These are phyloP conservation scores for Geopemphigus sp. DNA, from an alignment of 1,140 invertebrate genomes.

Conservation along the genomic window DNA sequence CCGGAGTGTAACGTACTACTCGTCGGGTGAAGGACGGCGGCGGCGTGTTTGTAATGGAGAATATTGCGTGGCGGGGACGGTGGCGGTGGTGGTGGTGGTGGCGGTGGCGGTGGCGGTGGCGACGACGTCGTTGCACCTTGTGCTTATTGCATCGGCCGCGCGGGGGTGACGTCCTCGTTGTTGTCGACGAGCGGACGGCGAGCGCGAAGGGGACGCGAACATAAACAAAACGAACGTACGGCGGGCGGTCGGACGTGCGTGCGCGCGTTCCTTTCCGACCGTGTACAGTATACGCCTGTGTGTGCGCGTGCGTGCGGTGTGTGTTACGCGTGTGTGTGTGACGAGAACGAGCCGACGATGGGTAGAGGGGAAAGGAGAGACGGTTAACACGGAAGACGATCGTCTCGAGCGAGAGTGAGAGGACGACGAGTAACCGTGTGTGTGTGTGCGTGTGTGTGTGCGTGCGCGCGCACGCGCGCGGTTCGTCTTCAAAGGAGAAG, in stretches of 20 bases:
- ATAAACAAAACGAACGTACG: slow-evolving; percentile 41
- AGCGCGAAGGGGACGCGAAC: not conserved
- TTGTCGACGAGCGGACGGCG: not conserved
- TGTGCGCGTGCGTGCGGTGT: not conserved
- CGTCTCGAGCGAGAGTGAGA: not conserved
- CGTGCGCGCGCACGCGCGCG: slow-evolving; percentile 13
- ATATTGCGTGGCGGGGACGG: too few species aligned
- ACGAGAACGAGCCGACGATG: not conserved
- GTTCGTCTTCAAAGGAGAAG: slow-evolving; percentile 14
- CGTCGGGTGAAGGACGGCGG: too few species aligned
- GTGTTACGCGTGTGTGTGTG: not conserved
- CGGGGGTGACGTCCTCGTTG: not conserved
- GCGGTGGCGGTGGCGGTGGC: not conserved
- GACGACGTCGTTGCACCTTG: slow-evolving; percentile 9
- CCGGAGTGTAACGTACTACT: too few species aligned
- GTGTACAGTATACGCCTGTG: slow-evolving; percentile 1
- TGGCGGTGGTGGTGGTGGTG: not conserved
- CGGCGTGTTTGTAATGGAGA: too few species aligned
- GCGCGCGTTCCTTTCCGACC: not conserved
- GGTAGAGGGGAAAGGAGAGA: too few species aligned
- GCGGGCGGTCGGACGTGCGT: not conserved
- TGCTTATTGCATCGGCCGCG: slow-evolving; percentile 7
- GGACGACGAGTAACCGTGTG: not conserved
- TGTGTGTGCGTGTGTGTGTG: not conserved
- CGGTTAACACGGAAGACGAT: too few species aligned